Evolutionary conservation across 2,888 invertebrate species (phyloP).

Genomic region (Reticulitermes lucifugus): DNA sequence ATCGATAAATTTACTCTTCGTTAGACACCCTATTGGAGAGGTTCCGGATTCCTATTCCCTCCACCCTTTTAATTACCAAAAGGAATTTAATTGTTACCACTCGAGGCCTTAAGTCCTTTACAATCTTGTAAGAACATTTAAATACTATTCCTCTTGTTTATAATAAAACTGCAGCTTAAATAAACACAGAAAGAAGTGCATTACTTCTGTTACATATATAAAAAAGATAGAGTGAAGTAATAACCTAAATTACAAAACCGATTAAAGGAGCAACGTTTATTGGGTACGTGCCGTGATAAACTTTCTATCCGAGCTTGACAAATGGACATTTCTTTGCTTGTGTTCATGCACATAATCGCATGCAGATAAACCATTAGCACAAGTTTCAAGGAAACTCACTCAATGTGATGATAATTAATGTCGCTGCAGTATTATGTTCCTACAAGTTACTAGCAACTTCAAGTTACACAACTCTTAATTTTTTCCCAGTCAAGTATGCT

Average conservation of each 20-base stretch:
- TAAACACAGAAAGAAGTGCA: background rate
- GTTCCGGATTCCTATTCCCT: too few relatives aligned
- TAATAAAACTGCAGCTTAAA: background rate
- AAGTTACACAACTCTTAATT: background rate
- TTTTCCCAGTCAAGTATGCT: background rate
- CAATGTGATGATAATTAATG: background rate
- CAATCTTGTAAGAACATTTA: background rate
- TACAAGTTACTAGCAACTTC: slow-evolving; percentile 12
- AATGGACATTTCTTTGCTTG: background rate
- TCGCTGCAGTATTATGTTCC: slow-evolving; percentile 1
- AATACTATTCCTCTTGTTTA: background rate
- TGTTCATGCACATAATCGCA: background rate
- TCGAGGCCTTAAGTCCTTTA: too few relatives aligned
- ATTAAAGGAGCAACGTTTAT: background rate
- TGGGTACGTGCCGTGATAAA: background rate
- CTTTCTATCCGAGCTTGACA: background rate
- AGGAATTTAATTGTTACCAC: too few relatives aligned
- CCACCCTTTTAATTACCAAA: too few relatives aligned
- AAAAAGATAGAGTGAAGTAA: background rate
- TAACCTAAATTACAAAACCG: slow-evolving; percentile 7
- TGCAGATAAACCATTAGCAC: slow-evolving; percentile 16
- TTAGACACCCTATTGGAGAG: too few relatives aligned
- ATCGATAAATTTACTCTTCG: too few relatives aligned
- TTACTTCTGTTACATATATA: background rate
- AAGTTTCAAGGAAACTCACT: background rate